Evolutionary conservation across 2,113 vertebrate species (phyloP).

Genomic region (Erythrolamprus reginae): DNA sequence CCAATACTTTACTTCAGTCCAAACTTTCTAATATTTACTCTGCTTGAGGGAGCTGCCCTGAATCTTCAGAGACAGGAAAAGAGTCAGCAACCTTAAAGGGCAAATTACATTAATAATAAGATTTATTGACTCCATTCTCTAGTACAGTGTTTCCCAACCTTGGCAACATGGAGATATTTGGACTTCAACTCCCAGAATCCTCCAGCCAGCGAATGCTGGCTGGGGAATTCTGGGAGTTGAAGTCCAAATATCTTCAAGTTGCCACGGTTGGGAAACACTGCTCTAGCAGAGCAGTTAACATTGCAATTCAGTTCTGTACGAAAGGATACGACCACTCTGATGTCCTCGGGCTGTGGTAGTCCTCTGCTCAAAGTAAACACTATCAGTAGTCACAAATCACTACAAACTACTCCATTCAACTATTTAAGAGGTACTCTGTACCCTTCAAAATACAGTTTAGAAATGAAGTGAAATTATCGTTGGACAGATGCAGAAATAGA

Average conservation of each 20-base stretch:
- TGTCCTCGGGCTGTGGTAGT: background rate
- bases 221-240: no score
- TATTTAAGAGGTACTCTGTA: background rate
- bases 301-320: background rate
- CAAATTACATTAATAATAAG: background rate
- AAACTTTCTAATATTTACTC: background rate
- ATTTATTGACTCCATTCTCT: background rate
- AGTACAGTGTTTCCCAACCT: no score
- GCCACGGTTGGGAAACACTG: no score
- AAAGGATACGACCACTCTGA: background rate
- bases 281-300: background rate
- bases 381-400: background rate
- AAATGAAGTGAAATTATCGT: background rate
- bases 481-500: background rate
- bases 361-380: background rate
- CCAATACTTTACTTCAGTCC: background rate
- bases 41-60: no score
- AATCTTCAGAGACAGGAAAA: background rate
- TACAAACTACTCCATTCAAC: background rate
- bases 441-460: background rate
- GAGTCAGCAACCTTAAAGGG: background rate
- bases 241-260: no score
- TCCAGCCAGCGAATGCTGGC: no score
- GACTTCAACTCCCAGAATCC: no score
- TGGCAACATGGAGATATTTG: no score